These are phyloP conservation scores for Regulus satrapa DNA, from an alignment of 2,113 vertebrate species.

Conservation along the genomic window DNA sequence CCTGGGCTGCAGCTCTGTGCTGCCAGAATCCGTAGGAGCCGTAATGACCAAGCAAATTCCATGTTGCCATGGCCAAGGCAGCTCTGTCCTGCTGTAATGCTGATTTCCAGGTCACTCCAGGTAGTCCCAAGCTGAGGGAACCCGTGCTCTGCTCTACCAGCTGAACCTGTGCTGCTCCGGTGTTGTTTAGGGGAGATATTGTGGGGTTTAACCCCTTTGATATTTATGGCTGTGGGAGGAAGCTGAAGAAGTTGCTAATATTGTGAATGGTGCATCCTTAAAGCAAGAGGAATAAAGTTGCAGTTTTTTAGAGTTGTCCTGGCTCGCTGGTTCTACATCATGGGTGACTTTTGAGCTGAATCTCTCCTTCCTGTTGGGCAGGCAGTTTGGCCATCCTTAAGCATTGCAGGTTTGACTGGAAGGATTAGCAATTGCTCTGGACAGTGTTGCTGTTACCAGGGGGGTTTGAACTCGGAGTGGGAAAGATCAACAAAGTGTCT, in stretches of 20 bases:
- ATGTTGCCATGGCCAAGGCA: fast-evolving
- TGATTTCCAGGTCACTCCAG: background rate
- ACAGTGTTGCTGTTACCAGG: conserved; percentile 57
- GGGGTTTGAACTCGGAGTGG: conserved; percentile 42
- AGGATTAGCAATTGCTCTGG: conserved; percentile 65
- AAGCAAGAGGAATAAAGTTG: background rate
- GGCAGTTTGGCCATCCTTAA: conserved; percentile 5
- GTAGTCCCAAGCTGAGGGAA: background rate
- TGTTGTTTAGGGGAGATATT: background rate
- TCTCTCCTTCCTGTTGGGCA: conserved; percentile 2
- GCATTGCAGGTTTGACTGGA: conserved; percentile 38
- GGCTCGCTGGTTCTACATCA: background rate
- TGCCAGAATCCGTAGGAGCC: background rate
- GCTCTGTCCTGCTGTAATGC: background rate
- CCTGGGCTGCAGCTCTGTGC: background rate
- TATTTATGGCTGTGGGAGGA: background rate
- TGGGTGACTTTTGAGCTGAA: background rate
- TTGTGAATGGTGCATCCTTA: background rate
- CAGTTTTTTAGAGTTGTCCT: background rate
- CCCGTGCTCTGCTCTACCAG: background rate
- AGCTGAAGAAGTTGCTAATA: background rate
- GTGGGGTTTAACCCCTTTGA: background rate
- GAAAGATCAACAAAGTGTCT: conserved; percentile 56
- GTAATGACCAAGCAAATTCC: background rate
- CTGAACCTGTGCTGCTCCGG: background rate